Percentiles rank a stretch among this genome's conserved stretches.
Conservation (phyloP, 1,140 invertebrate genomes). For the Orchesella cincta region DNA sequence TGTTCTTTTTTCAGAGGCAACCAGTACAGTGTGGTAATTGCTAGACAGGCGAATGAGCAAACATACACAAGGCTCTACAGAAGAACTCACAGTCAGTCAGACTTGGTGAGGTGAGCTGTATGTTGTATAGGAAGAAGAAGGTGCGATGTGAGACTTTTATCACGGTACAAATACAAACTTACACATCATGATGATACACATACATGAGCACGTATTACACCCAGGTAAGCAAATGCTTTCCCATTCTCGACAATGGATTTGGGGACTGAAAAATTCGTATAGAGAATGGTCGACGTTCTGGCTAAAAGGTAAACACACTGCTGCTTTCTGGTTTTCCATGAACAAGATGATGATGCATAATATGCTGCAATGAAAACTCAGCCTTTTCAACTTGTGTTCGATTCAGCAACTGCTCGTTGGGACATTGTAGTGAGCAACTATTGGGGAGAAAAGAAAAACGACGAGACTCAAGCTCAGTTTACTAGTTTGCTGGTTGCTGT, state of each 20-base stretch:
- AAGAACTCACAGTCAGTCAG: background rate
- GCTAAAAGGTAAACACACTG: background rate
- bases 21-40: constrained; percentile 19
- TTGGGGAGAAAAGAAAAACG: constrained; percentile 9
- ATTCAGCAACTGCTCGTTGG: too few species aligned
- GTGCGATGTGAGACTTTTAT: constrained; percentile 20
- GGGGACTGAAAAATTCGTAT: too few species aligned
- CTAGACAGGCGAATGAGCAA: background rate
- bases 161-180: background rate
- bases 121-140: background rate
- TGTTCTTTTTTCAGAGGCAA: background rate
- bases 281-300: too few species aligned
- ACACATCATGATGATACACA: too few species aligned
- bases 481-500: constrained; percentile 20
- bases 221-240: background rate
- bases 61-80: too few species aligned
- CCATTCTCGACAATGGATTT: too few species aligned
- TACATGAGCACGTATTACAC: background rate
- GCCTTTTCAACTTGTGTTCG: too few species aligned
- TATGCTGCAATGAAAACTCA: too few species aligned
- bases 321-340: background rate
- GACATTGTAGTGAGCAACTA: background rate
- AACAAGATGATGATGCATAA: too few species aligned
- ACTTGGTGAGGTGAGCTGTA: too few species aligned
- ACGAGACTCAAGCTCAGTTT: background rate